Evolutionary conservation across 2,113 vertebrate species (phyloP).

Genomic region (Cephalopholis sonnerati): DNA sequence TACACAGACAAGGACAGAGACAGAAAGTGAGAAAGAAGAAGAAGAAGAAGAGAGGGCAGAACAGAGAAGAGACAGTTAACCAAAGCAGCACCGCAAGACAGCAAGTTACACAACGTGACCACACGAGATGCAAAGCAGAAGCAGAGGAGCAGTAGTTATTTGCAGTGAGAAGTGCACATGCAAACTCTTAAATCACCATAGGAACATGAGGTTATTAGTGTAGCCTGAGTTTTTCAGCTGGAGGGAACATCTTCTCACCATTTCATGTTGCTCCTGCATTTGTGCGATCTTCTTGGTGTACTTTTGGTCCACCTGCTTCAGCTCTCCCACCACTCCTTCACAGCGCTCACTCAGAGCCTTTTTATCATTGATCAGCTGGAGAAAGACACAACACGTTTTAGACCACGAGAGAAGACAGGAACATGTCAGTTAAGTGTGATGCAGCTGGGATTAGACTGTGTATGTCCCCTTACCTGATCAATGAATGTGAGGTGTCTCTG

Average conservation of each 20-base stretch:
- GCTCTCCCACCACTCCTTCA: constrained; percentile 88
- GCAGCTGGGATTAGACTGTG: not conserved
- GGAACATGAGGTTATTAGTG: not conserved
- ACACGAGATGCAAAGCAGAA: constrained; percentile 30
- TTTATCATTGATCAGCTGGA: constrained; percentile 95
- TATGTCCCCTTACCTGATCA: constrained; percentile 87
- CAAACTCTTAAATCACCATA: not conserved
- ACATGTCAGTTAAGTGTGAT: not conserved
- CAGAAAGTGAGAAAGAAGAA: constrained; percentile 7
- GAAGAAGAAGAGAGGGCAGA: not conserved
- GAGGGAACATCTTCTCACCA: constrained; percentile 84
- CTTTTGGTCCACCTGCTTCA: constrained; percentile 92
- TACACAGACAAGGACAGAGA: constrained; percentile 26
- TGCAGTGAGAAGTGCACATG: not conserved
- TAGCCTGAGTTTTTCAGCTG: not conserved
- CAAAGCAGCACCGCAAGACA: constrained; percentile 28
- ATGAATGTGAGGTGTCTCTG: constrained; percentile 95
- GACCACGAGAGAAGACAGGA: not conserved
- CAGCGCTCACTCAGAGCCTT: constrained; percentile 91
- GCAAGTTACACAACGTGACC: not conserved
- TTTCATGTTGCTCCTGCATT: constrained; percentile 93
- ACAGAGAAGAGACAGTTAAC: constrained; percentile 40
- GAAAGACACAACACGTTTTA: not conserved
- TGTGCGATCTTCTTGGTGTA: constrained; percentile 90
- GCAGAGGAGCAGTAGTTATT: not conserved